These are phyloP conservation scores for Drosophila varians DNA, from an alignment of 1,140 invertebrate genomes.

Conservation along the genomic window DNA sequence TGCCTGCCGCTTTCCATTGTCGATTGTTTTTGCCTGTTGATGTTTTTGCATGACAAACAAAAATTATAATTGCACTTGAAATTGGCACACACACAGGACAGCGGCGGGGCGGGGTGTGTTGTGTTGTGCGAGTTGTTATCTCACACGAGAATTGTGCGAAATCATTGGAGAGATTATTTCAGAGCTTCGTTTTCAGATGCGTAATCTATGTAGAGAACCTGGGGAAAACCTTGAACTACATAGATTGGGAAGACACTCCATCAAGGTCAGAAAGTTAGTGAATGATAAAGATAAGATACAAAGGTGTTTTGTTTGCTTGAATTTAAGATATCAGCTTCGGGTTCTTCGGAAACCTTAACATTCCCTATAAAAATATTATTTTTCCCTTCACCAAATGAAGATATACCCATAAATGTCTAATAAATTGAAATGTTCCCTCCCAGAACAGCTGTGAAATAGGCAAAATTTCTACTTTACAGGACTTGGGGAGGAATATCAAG, in stretches of 20 bases:
- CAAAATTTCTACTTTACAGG: not conserved
- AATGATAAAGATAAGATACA: constrained; percentile 26
- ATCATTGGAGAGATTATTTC: constrained; percentile 38
- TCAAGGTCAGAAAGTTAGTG: constrained; percentile 28
- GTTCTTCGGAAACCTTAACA: too few species aligned
- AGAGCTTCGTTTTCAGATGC: constrained; percentile 10
- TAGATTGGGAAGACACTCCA: constrained; percentile 14
- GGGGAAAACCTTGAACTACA: constrained; percentile 40
- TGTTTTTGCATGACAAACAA: constrained; percentile 78
- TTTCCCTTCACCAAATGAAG: constrained; percentile 27
- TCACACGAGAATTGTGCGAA: constrained; percentile 31
- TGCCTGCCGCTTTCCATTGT: constrained; percentile 42
- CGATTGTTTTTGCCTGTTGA: constrained; percentile 60
- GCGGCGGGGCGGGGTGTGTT: not conserved
- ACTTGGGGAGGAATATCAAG: not conserved
- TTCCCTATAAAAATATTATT: constrained; percentile 25
- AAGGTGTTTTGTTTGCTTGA: not conserved
- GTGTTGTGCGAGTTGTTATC: constrained; percentile 32
- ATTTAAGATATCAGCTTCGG: constrained; percentile 1
- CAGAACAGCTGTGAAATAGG: constrained; percentile 30
- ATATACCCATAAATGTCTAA: constrained; percentile 25
- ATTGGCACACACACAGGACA: constrained; percentile 57
- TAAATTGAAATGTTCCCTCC: constrained; percentile 1
- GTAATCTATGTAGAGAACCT: constrained; percentile 3
- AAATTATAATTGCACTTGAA: constrained; percentile 80